These are phyloP conservation scores for Allobates femoralis DNA, from an alignment of 2,797 vertebrate genomes.

Conservation along the genomic window DNA sequence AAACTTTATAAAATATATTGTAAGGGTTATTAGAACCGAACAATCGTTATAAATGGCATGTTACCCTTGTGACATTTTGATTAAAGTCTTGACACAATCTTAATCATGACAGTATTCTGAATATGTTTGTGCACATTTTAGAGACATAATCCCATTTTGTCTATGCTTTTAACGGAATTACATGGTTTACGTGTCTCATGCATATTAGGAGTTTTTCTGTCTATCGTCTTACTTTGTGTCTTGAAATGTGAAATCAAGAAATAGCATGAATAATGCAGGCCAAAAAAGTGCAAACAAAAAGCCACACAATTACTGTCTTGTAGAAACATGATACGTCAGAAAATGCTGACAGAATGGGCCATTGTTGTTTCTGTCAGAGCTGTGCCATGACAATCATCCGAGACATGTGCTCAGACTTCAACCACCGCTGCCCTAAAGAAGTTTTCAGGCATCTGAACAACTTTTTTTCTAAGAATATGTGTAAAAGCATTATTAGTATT, in stretches of 20 bases:
- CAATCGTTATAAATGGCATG: neutral
- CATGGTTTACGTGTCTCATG: neutral
- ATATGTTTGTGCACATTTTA: neutral
- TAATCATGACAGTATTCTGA: neutral
- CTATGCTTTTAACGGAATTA: neutral
- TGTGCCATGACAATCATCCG: constrained; percentile 20
- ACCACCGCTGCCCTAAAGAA: neutral
- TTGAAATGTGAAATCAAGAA: constrained; percentile 21
- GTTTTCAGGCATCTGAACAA: neutral
- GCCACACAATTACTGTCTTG: constrained; percentile 57
- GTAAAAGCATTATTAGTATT: neutral
- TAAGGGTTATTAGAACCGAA: neutral
- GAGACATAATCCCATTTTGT: neutral
- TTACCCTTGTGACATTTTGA: neutral
- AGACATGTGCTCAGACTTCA: constrained; percentile 21
- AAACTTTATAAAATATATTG: neutral
- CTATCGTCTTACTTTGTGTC: constrained; percentile 6
- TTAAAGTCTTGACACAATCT: neutral
- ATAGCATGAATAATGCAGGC: constrained; percentile 52
- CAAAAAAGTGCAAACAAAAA: constrained; percentile 50
- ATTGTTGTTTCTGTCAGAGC: constrained; percentile 56
- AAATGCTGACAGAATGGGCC: constrained; percentile 52
- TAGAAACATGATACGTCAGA: constrained; percentile 60
- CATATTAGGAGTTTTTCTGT: neutral
- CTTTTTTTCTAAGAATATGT: neutral